Evolutionary conservation across 1,140 invertebrate species (phyloP).

Genomic region (Triops longicaudatus): DNA sequence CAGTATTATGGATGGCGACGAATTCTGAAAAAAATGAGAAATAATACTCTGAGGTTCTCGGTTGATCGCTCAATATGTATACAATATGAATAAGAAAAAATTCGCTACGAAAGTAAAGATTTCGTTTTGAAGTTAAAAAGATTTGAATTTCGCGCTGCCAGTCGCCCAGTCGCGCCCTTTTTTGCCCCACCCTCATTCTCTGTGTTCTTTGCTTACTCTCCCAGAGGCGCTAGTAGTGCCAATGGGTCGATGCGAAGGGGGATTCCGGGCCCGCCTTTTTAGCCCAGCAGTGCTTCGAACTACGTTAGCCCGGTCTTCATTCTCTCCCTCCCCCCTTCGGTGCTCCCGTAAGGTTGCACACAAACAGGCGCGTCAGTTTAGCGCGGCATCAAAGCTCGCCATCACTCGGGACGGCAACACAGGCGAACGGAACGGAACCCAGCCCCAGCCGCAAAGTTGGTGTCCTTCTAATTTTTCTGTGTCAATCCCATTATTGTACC

Average conservation of each 20-base stretch:
- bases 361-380: neutral
- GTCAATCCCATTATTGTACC: slow-evolving; percentile 10
- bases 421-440: slow-evolving; percentile 6
- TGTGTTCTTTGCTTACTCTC: slow-evolving; percentile 1
- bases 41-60: too few relatives aligned
- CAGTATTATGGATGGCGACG: too few relatives aligned
- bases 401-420: slow-evolving; percentile 4
- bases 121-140: neutral
- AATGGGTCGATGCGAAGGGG: slow-evolving; percentile 1
- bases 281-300: neutral
- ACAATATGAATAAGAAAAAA: too few relatives aligned
- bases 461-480: neutral
- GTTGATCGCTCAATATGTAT: too few relatives aligned
- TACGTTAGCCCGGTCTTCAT: neutral
- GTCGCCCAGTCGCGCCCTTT: neutral
- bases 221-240: neutral
- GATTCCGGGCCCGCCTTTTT: neutral
- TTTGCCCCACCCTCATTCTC: neutral
- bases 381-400: slow-evolving; percentile 4
- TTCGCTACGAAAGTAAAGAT: too few relatives aligned
- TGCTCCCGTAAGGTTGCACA: neutral
- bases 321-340: neutral
- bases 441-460: neutral
- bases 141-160: neutral
- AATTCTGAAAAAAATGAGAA: too few relatives aligned